Evolutionary conservation across 2,888 invertebrate genomes (phyloP).

Genomic region (Antheraea assamensis): DNA sequence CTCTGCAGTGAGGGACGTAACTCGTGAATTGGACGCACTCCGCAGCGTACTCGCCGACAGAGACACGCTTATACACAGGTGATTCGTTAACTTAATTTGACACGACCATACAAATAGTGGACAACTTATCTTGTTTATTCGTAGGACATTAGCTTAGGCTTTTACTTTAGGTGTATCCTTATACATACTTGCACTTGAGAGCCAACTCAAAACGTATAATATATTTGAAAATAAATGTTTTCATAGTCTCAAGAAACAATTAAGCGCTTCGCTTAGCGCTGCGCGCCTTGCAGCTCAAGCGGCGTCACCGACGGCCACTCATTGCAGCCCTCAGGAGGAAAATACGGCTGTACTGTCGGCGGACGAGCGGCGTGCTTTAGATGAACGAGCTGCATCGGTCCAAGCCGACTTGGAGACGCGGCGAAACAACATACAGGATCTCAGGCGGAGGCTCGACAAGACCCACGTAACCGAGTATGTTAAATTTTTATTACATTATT

Average conservation of each 20-base stretch:
- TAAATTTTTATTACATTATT: no score
- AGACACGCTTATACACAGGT: constrained; percentile 92
- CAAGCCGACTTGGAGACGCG: constrained; percentile 89
- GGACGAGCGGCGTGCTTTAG: constrained; percentile 80
- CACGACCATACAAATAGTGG: no score
- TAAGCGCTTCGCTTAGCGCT: constrained; percentile 83
- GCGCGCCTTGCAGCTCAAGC: constrained; percentile 70
- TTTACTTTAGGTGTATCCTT: no score
- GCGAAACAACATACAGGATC: constrained; percentile 89
- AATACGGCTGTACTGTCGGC: constrained; percentile 73
- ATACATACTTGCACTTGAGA: no score
- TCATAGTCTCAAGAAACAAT: constrained; percentile 84
- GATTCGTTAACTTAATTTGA: constrained; percentile 18
- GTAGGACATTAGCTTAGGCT: neutral
- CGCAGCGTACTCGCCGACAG: constrained; percentile 89
- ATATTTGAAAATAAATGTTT: neutral
- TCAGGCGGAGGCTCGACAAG: constrained; percentile 90
- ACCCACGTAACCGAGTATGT: constrained; percentile 94
- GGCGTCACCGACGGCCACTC: constrained; percentile 55
- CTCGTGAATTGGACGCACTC: constrained; percentile 85
- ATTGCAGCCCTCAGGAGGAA: constrained; percentile 49
- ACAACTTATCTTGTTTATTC: neutral
- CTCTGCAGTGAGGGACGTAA: constrained; percentile 66
- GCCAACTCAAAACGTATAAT: no score
- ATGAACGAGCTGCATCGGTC: constrained; percentile 74